Evolutionary conservation across 2,113 vertebrate species (phyloP).

Genomic region (Cichladusa arquata): DNA sequence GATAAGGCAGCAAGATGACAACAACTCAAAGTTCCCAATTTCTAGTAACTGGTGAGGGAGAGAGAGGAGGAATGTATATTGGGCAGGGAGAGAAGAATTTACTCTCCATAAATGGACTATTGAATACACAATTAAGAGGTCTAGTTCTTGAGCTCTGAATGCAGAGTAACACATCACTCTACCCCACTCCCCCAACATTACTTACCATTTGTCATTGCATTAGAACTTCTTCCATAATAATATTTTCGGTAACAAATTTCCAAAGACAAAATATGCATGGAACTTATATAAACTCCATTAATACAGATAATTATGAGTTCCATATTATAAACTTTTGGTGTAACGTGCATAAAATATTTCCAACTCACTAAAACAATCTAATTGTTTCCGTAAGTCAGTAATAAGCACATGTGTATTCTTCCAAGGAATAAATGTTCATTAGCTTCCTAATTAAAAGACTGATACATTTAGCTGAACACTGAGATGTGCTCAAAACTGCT

Average conservation of each 20-base stretch:
- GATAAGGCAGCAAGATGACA: not conserved
- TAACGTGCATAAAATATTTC: not conserved
- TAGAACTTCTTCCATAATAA: not conserved
- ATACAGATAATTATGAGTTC: not conserved
- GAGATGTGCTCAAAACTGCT: not conserved
- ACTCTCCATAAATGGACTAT: not conserved
- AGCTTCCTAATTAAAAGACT: not conserved
- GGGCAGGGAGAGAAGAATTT: not conserved
- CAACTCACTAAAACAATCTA: not conserved
- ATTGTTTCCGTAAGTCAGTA: not conserved
- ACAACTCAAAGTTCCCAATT: not conserved
- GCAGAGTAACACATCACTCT: not conserved
- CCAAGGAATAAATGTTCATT: not conserved
- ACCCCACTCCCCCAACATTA: not conserved
- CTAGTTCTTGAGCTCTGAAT: not conserved
- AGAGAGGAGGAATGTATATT: not conserved
- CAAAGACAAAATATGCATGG: not conserved
- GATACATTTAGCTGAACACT: not conserved
- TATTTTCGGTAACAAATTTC: not conserved
- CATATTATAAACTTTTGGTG: not conserved
- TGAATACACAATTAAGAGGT: not conserved
- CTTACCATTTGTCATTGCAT: not conserved
- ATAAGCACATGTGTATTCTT: not conserved
- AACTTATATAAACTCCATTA: not conserved
- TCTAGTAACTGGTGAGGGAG: not conserved